A percentile compares a stretch with the other conserved stretches of the same genome.
These are phyloP conservation scores for Bubo scandiacus DNA, from an alignment of 2,113 vertebrate genomes.

Conservation along the genomic window DNA sequence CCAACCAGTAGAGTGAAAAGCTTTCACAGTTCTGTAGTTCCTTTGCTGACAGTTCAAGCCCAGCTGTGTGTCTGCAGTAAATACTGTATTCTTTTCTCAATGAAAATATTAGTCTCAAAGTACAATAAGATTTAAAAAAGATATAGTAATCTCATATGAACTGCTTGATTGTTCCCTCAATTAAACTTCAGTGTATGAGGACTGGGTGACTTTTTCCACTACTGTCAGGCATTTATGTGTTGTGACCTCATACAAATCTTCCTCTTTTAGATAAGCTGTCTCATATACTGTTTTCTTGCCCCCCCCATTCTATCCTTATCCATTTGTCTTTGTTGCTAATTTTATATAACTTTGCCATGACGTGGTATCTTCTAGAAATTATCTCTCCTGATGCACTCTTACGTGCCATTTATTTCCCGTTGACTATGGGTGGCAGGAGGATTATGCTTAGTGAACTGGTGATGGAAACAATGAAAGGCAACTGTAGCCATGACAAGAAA, in stretches of 20 bases:
- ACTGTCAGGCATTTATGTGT: background rate
- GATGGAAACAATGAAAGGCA: background rate
- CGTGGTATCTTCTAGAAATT: background rate
- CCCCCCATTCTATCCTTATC: background rate
- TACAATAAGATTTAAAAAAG: background rate
- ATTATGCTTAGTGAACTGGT: background rate
- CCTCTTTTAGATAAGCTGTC: background rate
- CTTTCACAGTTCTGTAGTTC: background rate
- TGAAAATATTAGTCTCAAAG: background rate
- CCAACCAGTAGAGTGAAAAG: background rate
- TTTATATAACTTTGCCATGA: background rate
- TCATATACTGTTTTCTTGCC: background rate
- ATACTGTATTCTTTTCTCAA: background rate
- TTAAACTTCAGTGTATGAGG: background rate
- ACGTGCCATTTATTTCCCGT: fast-evolving
- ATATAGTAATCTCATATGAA: background rate
- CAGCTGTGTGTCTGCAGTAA: background rate
- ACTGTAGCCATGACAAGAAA: background rate
- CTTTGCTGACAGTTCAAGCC: background rate
- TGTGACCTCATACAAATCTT: background rate
- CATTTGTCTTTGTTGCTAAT: background rate
- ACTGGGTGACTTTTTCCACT: background rate
- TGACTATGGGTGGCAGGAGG: background rate
- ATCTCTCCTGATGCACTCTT: background rate
- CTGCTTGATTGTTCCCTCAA: background rate